phyloP scores from a whole-genome alignment of 2,797 vertebrate species.

The Lacerta bilineata region DNA sequence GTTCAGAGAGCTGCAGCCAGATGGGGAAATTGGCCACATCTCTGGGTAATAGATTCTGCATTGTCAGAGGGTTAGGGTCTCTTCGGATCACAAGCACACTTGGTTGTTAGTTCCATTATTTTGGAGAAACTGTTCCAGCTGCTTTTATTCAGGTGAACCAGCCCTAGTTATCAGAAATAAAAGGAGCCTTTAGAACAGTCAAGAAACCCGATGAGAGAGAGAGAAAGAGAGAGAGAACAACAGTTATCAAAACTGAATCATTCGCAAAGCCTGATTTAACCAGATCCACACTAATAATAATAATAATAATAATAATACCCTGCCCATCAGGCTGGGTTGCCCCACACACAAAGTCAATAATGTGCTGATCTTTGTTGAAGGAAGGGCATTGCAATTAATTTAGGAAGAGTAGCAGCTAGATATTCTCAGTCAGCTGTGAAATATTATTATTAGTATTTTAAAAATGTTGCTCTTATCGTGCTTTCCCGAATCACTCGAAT shows the following conservation, averaged over 20 bases:
- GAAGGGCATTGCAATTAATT: not conserved
- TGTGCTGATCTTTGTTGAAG: not conserved
- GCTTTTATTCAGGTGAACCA: too few relatives aligned
- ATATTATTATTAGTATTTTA: too few relatives aligned
- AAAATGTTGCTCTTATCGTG: constrained; percentile 13
- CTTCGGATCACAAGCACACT: not conserved
- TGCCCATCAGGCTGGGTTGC: too few relatives aligned
- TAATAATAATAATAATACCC: too few relatives aligned
- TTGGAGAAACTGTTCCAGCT: not conserved
- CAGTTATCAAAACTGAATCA: not conserved
- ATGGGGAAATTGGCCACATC: not conserved
- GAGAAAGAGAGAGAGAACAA: not conserved
- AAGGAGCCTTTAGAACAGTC: not conserved
- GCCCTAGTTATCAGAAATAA: not conserved
- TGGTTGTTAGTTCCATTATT: not conserved
- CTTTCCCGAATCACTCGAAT: constrained; percentile 1
- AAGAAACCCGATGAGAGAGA: not conserved
- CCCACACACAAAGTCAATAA: not conserved
- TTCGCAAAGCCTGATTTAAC: constrained; percentile 4
- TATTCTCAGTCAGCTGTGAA: not conserved
- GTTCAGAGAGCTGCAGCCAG: not conserved
- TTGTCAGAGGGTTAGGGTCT: not conserved
- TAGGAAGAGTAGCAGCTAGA: not conserved
- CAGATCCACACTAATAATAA: too few relatives aligned
- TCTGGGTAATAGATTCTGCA: not conserved